Evolutionary conservation across 2,113 vertebrate species (phyloP), one percentile per base, ranked within the genome.

Genomic region (Sterrhoptilus dennistouni): DNA sequence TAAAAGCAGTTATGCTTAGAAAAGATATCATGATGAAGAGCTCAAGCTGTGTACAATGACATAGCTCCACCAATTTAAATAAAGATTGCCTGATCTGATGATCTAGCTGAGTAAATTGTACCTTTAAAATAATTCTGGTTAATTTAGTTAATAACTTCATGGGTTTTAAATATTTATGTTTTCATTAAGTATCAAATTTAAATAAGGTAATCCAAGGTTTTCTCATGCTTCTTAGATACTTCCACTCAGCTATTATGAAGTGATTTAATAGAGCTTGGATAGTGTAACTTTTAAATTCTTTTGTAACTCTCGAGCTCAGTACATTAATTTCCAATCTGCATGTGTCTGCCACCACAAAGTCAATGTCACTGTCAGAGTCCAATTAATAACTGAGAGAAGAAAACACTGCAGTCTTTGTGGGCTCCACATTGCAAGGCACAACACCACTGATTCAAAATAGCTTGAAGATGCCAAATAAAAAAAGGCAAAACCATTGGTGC

Each of bases 101-200:
- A 84, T 76, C 53, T 85, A 36, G 22, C 36, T 74, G 50, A 83
- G 47, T 65, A 92, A 88, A 83, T 65, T 56, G 18, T 93, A 86
- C 36, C 61, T 90, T 94, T 84, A 92, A 90, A 90, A 84, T 90
- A 83, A 81, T 96, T 92, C 69, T 85, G 29, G 24, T 84, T 90
- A 81, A 89, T 96, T 94, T 89, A 77, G 44, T 70, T 93, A 95
- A 92, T 90, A 92, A 83, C 24, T 75, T 86, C 31, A 38, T n/a
- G n/a, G 22, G 16, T 24, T 92, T 93, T 1, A 78, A 92, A 89
- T 94, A 87, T 94, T 91, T 85, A 85, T 80, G 21, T 92, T 96
- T 89, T 78, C 40, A 93, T 90, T 92, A 92, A 75, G 25, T 75
- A 56, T 64, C 36, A 87, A 14, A 92, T 88, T 59, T 74, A 92